Base-by-base conservation (phyloP, 2,888 invertebrate genomes). In the Lamellibrachia satsuma region DNA sequence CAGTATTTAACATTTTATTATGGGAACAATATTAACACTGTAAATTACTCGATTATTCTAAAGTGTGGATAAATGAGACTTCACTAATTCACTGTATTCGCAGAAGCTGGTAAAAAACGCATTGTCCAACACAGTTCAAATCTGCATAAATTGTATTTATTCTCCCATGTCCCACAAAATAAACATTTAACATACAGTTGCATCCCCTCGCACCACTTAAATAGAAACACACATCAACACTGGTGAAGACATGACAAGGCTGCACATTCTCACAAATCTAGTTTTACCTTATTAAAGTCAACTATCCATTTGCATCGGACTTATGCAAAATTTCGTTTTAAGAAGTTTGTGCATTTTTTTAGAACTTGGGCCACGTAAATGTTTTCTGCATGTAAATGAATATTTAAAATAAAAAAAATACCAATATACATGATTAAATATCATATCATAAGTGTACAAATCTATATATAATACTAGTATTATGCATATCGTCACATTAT, bases 101-200 rank as follows among this genome's bases (percentile, higher is more conserved):
- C 7, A 55, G 8, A 55, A 55, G 9, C 9, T 7, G 9, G 55
- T 9, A 2, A 55, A 55, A 55, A 55, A 75, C 75, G n/a, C 75
- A 75, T 0, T 75, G 75, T 75, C 75, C 11, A 0, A 75, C 2
- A 22, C 75, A 75, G 22, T 22, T 75, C 75, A 75, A 75, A 11
- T 75, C n/a, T 75, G 75, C 75, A 75, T 75, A 75, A 75, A 75
- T 75, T n/a, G 15, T 75, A 75, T 75, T 75, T 75, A 75, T 75
- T 75, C 3, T 75, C 75, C 75, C 75, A 75, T 75, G 4, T 75
- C 75, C 75, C 75, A 75, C n/a, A 75, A 75, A 75, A 15, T 75
- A 75, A 75, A n/a, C 75, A 22, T 75, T 39, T 39, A 39, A 39
- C 39, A 39, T 39, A 39, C 39, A 39, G 39, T 39, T 39, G 1